Percentiles rank a stretch among this genome's conserved stretches.
Conservation (phyloP, 2,113 vertebrate species). For the Dipodomys merriami region DNA sequence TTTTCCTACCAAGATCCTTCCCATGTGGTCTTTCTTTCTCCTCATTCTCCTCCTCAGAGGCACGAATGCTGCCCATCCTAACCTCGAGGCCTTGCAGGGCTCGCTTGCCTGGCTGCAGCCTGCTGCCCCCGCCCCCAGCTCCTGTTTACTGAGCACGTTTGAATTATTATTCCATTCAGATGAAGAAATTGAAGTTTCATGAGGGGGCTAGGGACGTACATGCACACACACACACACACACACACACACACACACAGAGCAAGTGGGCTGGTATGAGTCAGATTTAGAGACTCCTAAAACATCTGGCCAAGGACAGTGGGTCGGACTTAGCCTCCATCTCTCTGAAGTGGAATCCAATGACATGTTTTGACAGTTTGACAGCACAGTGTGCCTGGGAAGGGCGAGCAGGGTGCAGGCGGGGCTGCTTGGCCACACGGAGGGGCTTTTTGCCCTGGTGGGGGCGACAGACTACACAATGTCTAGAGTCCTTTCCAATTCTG, state of each 20-base stretch:
- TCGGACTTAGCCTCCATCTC: background rate
- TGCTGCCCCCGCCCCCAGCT: background rate
- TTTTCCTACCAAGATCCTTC: constrained; percentile 38
- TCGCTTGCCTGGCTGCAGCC: background rate
- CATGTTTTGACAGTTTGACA: background rate
- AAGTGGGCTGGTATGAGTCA: background rate
- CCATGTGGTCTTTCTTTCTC: background rate
- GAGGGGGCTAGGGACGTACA: background rate
- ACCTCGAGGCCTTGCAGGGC: background rate
- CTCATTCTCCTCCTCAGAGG: background rate
- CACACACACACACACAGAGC: background rate
- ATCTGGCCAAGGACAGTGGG: background rate
- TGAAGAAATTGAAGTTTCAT: constrained; percentile 17
- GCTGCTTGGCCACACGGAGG: background rate
- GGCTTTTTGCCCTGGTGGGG: background rate
- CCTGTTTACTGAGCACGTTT: background rate
- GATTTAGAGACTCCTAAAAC: background rate
- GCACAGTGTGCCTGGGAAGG: background rate
- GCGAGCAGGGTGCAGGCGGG: background rate
- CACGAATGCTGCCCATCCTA: background rate
- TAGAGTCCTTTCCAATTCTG: constrained; percentile 10
- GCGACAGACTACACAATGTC: background rate
- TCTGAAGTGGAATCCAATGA: background rate
- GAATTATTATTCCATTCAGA: background rate
- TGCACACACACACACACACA: too few relatives aligned